These are phyloP conservation scores for Apostichopus leukothele DNA, from an alignment of 53 echinoderm and acorn worm genomes.

Conservation along the genomic window DNA sequence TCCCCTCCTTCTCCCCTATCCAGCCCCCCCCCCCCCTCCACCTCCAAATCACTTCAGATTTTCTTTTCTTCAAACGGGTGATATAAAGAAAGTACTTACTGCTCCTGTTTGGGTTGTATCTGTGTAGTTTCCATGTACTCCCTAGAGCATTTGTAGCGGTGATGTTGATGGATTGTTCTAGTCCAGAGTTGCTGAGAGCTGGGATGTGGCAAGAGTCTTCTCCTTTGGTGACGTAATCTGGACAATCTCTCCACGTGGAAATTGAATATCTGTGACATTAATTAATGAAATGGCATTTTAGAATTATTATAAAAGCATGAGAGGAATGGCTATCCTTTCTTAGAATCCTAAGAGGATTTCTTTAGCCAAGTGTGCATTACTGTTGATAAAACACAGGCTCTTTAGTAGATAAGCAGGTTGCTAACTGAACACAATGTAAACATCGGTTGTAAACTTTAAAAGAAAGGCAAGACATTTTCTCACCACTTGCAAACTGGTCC, in stretches of 20 bases:
- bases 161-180: slow-evolving; percentile 20
- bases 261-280: neutral
- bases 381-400: too few relatives aligned
- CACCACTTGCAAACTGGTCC: too few relatives aligned
- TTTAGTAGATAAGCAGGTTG: too few relatives aligned
- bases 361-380: too few relatives aligned
- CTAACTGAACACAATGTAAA: too few relatives aligned
- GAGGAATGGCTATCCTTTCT: too few relatives aligned
- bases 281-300: too few relatives aligned
- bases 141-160: slow-evolving; percentile 45
- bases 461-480: too few relatives aligned
- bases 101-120: slow-evolving; percentile 29
- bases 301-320: too few relatives aligned
- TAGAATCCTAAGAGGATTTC: too few relatives aligned
- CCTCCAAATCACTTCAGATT: neutral
- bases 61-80: neutral
- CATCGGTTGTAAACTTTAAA: too few relatives aligned
- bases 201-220: slow-evolving; percentile 20
- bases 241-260: slow-evolving; percentile 11
- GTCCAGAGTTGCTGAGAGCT: slow-evolving; percentile 33
- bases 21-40: neutral
- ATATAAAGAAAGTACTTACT: slow-evolving; percentile 2
- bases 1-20: too few relatives aligned
- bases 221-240: slow-evolving; percentile 28
- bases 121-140: neutral